Base-by-base conservation (phyloP, 2,888 invertebrate species). In the Phlogophora meticulosa region DNA sequence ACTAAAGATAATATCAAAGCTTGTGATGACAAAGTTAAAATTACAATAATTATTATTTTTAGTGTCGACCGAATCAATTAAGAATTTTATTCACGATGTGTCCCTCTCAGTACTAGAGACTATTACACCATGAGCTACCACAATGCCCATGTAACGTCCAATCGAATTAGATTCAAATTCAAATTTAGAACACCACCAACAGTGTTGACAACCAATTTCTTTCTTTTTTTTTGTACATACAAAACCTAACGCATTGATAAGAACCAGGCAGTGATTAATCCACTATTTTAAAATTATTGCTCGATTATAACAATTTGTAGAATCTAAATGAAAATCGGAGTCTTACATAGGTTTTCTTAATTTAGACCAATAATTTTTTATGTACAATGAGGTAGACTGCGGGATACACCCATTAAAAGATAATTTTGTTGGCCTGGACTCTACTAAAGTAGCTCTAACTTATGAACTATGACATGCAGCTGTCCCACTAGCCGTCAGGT, bases 371-470 rank as follows among this genome's bases (percentile, higher is more conserved):
- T 91, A 88, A 83, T 75, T 88, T 87, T 86, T 86, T 94, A 94
- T 94, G 87, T 94, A 95, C 94, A 95, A 93, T 94, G 95, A 95
- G 95, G 95, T 94, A 95, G 95, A 93, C 92, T 87, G 85, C 78
- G 93, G 94, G 94, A 87, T 82, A 73, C 78, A 78, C 90, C 92
- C 92, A 87, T 91, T 72, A 88, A 88, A 84, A 88, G 81, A 85
- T 85, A 88, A 91, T 91, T 92, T 92, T 90, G 90, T 91, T 90
- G 90, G 91, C 90, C 91, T 87, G 87, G 82, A 88, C 85, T 82
- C 79, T 79, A 84, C 81, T 79, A 76, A 60, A 75, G 71, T 82
- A 72, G 76, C 51, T 77, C 61, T 38, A 75, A 78, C 71, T 65
- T 68, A 79, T 72, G 67, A 70, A 72, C 53, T 78, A 75, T 51